These are phyloP conservation scores for Drosophila meridiana DNA, from an alignment of 2,888 invertebrate species.

Conservation along the genomic window DNA sequence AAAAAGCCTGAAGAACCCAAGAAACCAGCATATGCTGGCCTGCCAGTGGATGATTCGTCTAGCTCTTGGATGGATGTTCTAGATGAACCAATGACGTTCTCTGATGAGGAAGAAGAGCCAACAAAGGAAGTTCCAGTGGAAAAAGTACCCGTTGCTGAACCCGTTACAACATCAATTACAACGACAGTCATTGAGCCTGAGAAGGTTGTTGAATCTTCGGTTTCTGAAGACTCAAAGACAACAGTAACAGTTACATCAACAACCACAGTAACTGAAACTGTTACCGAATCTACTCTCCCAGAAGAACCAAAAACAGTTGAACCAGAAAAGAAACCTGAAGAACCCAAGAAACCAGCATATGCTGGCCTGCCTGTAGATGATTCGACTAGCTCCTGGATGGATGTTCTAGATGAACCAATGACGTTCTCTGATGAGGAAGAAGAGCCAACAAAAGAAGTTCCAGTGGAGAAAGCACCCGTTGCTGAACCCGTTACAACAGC, in stretches of 20 bases:
- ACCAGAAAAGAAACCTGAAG: conserved; percentile 40
- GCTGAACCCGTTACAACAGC: background rate
- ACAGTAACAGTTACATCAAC: conserved; percentile 32
- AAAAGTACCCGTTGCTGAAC: background rate
- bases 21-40: conserved; percentile 68
- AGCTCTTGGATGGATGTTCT: conserved; percentile 75
- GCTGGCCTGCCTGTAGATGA: conserved; percentile 80
- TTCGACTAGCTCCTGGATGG: conserved; percentile 79
- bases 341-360: conserved; percentile 56
- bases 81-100: conserved; percentile 82
- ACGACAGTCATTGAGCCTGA: conserved; percentile 1
- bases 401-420: conserved; percentile 82
- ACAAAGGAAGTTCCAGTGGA: background rate
- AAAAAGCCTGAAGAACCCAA: conserved; percentile 35
- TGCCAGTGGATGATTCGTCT: conserved; percentile 59
- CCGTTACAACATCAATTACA: background rate
- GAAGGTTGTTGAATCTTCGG: conserved; percentile 3
- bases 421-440: conserved; percentile 63
- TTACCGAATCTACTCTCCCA: background rate
- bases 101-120: conserved; percentile 65
- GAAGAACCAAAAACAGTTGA: conserved; percentile 13
- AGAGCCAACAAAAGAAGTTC: conserved; percentile 36
- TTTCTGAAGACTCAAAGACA: conserved; percentile 8
- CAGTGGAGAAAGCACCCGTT: conserved; percentile 4
- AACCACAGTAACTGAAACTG: conserved; percentile 16